These are phyloP conservation scores for Triplophysa bombifrons DNA, from an alignment of 2,797 vertebrate genomes.

Conservation along the genomic window DNA sequence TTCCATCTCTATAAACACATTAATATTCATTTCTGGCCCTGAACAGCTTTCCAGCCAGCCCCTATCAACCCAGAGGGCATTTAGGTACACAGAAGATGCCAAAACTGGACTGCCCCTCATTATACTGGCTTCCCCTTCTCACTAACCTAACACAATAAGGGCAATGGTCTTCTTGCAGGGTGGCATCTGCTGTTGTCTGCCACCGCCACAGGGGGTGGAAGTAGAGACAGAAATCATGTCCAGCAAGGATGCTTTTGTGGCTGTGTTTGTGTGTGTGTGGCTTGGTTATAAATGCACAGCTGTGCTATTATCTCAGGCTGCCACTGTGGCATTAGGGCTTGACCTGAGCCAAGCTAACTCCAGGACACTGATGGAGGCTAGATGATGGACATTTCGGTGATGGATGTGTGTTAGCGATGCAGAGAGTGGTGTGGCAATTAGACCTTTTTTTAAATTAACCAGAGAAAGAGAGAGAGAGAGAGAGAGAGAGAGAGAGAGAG, in stretches of 20 bases:
- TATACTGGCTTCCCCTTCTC: conserved; percentile 44
- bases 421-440: background rate
- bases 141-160: conserved; percentile 45
- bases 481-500: conserved; percentile 6
- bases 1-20: conserved; percentile 48
- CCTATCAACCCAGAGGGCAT: conserved; percentile 49
- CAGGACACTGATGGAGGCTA: conserved; percentile 44
- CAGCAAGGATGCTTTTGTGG: conserved; percentile 32
- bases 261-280: conserved; percentile 30
- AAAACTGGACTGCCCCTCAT: conserved; percentile 45
- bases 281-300: conserved; percentile 51
- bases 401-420: conserved; percentile 39
- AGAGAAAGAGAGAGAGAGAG: conserved; percentile 10
- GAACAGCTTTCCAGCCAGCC: conserved; percentile 34
- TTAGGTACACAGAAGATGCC: conserved; percentile 35
- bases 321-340: conserved; percentile 51
- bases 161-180: conserved; percentile 40
- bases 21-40: conserved; percentile 51
- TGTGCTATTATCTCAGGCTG: conserved; percentile 50
- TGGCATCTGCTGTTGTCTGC: conserved; percentile 53
- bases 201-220: conserved; percentile 35
- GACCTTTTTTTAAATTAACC: conserved; percentile 6
- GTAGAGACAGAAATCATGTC: conserved; percentile 12
- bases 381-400: conserved; percentile 37
- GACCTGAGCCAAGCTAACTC: conserved; percentile 41